Conservation (phyloP, 2,113 vertebrate species). For the Myodes glareolus region DNA sequence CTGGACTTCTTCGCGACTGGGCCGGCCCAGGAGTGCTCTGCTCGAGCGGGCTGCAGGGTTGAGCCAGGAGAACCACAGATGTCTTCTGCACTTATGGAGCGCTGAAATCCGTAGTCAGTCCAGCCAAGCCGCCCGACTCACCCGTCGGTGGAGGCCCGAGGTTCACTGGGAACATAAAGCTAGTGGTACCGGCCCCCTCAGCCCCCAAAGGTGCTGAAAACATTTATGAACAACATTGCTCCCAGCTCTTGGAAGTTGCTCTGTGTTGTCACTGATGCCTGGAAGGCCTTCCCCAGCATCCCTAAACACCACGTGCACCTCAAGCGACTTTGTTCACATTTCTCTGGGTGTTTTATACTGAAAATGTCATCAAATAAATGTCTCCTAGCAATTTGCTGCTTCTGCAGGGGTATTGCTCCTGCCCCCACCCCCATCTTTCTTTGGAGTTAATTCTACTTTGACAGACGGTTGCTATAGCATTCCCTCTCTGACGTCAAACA, state of each 20-base stretch:
- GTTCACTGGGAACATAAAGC: neutral
- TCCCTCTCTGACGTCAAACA: constrained; percentile 87
- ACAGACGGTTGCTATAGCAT: constrained; percentile 89
- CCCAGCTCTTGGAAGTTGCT: neutral
- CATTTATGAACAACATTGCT: neutral
- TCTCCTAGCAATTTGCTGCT: constrained; percentile 71
- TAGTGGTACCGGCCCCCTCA: neutral
- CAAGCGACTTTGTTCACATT: neutral
- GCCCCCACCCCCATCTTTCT: constrained; percentile 81
- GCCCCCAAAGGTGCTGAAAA: neutral
- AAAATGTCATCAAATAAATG: constrained; percentile 70
- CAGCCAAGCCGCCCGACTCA: neutral
- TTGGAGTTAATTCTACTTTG: constrained; percentile 85
- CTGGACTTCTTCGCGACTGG: neutral
- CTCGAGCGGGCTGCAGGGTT: neutral
- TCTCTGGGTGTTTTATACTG: constrained; percentile 41
- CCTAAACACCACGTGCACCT: neutral
- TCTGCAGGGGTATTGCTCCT: constrained; percentile 71
- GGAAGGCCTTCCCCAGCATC: constrained; percentile 17
- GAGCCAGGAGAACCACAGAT: neutral
- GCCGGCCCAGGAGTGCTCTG: neutral
- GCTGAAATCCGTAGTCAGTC: neutral
- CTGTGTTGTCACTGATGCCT: neutral
- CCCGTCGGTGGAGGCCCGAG: neutral
- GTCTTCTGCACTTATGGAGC: neutral